Conservation (phyloP, 2,113 vertebrate species). For the Oncorhynchus masou region DNA sequence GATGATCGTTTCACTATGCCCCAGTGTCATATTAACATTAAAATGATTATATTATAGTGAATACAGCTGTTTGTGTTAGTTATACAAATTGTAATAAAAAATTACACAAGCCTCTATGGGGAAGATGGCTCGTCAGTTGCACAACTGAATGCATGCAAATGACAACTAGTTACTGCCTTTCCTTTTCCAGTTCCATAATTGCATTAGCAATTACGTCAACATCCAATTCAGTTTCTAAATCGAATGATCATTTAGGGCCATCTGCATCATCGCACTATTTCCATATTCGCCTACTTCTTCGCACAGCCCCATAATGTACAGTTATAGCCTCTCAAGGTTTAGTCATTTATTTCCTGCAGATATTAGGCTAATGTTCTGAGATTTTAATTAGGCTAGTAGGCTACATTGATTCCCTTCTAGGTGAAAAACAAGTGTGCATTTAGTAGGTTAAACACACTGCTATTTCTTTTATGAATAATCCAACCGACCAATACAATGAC, state of each 20-base stretch:
- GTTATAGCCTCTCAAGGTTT: not conserved
- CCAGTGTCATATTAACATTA: not conserved
- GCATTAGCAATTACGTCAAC: constrained; percentile 5
- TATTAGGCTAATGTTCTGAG: not conserved
- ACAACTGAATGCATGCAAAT: not conserved
- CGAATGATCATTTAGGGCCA: not conserved
- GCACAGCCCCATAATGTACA: not conserved
- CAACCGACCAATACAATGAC: not conserved
- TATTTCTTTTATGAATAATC: not conserved
- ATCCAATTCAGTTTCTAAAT: constrained; percentile 13
- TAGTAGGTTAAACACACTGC: not conserved
- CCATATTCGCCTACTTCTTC: not conserved
- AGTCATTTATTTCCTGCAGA: not conserved
- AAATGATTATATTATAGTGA: not conserved
- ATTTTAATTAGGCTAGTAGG: not conserved
- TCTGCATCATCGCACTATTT: not conserved
- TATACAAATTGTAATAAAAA: not conserved
- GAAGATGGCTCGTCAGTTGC: too few relatives aligned
- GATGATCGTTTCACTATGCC: not conserved
- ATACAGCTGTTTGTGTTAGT: not conserved
- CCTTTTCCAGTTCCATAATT: not conserved
- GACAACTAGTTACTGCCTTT: too few relatives aligned
- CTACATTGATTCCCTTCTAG: not conserved
- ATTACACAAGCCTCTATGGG: not conserved
- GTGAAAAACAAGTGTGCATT: not conserved